Conservation (phyloP, 2,888 invertebrate genomes). For the Epistrophe eligans region DNA sequence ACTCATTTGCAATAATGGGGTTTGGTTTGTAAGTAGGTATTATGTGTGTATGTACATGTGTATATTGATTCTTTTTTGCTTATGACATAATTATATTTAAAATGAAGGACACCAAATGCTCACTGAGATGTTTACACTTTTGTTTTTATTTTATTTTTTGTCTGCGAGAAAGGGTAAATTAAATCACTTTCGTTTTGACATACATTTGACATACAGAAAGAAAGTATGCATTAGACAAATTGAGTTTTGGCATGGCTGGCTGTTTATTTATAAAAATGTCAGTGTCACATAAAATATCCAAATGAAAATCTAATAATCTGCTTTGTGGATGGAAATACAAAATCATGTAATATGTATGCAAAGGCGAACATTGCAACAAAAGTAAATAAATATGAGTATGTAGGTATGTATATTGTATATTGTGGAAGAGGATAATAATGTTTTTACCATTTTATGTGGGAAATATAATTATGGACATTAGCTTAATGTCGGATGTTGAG, state of each 20-base stretch:
- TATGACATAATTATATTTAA: not conserved
- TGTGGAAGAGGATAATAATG: not conserved
- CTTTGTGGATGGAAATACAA: not conserved
- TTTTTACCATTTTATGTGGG: not conserved
- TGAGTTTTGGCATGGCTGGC: not conserved
- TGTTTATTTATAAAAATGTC: conserved; percentile 1
- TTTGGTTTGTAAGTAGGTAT: not conserved
- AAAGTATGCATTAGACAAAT: conserved; percentile 3
- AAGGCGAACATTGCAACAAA: not conserved
- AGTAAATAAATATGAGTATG: not conserved
- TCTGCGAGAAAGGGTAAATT: not conserved
- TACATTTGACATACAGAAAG: not conserved
- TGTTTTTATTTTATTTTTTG: conserved; percentile 7
- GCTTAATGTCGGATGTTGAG: not conserved
- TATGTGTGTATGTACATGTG: no score
- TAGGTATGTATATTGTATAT: not conserved
- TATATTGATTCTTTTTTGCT: not conserved
- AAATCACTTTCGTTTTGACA: not conserved
- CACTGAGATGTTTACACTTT: not conserved
- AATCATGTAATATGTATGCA: not conserved
- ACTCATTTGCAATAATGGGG: not conserved
- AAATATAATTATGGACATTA: not conserved
- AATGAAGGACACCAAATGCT: not conserved
- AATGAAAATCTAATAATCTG: not conserved
- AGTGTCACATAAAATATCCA: not conserved